A percentile compares a stretch with the other conserved stretches of the same genome.
Conservation (phyloP, 2,888 invertebrate species). For the Netelia fuscicornis region DNA sequence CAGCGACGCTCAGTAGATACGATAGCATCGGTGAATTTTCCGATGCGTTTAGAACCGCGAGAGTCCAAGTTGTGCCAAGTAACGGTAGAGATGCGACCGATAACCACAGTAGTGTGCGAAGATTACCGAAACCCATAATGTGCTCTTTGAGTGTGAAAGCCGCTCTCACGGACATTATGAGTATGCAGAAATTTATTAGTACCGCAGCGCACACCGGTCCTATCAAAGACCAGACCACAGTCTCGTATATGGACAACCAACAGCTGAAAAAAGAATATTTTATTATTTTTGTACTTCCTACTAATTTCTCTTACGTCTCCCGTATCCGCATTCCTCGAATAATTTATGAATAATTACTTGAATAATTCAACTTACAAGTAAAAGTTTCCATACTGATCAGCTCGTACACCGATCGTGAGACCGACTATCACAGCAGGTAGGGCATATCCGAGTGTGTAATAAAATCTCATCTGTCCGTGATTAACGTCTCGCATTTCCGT, state of each 20-base stretch:
- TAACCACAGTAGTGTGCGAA: slow-evolving; percentile 93
- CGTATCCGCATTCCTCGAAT: neutral
- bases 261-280: slow-evolving; percentile 88
- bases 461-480: slow-evolving; percentile 96
- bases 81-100: slow-evolving; percentile 95
- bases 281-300: too few relatives aligned
- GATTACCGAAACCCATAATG: slow-evolving; percentile 90
- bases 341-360: neutral
- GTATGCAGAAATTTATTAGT: slow-evolving; percentile 91
- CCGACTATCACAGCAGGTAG: slow-evolving; percentile 96
- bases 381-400: slow-evolving; percentile 97
- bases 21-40: slow-evolving; percentile 91
- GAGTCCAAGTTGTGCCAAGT: slow-evolving; percentile 94
- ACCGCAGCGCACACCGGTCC: slow-evolving; percentile 94
- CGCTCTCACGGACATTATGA: slow-evolving; percentile 94
- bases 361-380: slow-evolving; percentile 91
- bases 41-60: slow-evolving; percentile 92
- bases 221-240: slow-evolving; percentile 97
- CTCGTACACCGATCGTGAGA: slow-evolving; percentile 95
- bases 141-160: slow-evolving; percentile 96
- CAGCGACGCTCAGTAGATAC: slow-evolving; percentile 91
- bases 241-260: slow-evolving; percentile 97
- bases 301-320: neutral
- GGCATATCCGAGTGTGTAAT: slow-evolving; percentile 96
- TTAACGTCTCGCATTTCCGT: slow-evolving; percentile 98